Evolutionary conservation across 1,140 invertebrate genomes (phyloP).

Genomic region (Carcinoscorpius rotundicauda): DNA sequence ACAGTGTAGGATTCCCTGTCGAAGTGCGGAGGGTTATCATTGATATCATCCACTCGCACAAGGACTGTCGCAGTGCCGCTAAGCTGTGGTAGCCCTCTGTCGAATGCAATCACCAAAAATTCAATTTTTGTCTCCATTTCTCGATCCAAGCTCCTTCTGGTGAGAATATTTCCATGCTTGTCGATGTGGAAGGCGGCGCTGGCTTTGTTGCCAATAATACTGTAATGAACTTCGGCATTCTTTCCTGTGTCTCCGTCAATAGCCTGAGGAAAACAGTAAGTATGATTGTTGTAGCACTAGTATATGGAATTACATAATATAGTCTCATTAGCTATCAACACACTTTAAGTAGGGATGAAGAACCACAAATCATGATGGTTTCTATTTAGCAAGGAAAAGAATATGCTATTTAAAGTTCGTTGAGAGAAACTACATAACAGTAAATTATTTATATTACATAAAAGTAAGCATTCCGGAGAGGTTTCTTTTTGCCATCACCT

Average conservation of each 20-base stretch:
- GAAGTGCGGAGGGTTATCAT: constrained; percentile 28
- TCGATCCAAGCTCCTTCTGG: constrained; percentile 26
- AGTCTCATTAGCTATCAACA: too few relatives aligned
- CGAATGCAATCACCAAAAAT: constrained; percentile 38
- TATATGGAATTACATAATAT: too few relatives aligned
- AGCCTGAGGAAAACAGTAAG: constrained; percentile 36
- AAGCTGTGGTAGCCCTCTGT: constrained; percentile 27
- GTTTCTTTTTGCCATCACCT: too few relatives aligned
- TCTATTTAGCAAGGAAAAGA: too few relatives aligned
- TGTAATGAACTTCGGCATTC: constrained; percentile 84
- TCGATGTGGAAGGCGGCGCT: constrained; percentile 34
- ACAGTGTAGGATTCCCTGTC: constrained; percentile 23
- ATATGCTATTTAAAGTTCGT: too few relatives aligned
- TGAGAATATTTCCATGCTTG: constrained; percentile 33
- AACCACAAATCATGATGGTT: too few relatives aligned
- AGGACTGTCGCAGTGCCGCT: constrained; percentile 40
- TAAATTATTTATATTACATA: too few relatives aligned
- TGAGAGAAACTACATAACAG: too few relatives aligned
- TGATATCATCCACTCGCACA: constrained; percentile 50
- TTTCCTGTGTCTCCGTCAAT: constrained; percentile 84
- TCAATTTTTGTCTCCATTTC: constrained; percentile 31
- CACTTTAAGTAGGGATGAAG: too few relatives aligned
- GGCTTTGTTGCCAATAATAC: constrained; percentile 45
- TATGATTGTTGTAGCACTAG: too few relatives aligned
- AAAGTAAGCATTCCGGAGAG: too few relatives aligned